phyloP scores from a whole-genome alignment of 2,797 vertebrate genomes.

The Falco cherrug region DNA sequence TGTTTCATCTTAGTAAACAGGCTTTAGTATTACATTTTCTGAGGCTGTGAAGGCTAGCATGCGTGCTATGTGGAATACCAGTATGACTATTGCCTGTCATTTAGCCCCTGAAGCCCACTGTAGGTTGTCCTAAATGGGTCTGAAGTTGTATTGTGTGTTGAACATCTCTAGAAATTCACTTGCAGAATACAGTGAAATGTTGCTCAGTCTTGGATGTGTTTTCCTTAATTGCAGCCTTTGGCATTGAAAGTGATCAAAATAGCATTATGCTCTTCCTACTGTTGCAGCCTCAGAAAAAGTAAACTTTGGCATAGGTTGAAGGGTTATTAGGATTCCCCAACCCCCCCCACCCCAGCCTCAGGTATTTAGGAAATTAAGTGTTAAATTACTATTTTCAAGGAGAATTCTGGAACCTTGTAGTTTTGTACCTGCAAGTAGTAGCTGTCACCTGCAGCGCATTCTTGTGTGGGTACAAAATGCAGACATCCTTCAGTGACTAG shows the following conservation, averaged over 20 bases:
- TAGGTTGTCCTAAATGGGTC: background rate
- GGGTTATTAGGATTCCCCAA: background rate
- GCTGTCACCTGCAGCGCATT: background rate
- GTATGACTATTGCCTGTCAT: background rate
- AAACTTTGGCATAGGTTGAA: background rate
- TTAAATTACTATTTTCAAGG: background rate
- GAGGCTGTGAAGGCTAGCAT: background rate
- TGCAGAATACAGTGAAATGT: background rate
- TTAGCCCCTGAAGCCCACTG: background rate
- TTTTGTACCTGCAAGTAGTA: background rate
- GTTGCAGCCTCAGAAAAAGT: background rate
- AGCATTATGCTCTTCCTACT: background rate
- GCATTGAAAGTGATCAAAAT: background rate
- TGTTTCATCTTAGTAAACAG: background rate
- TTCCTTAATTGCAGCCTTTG: background rate
- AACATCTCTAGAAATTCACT: background rate
- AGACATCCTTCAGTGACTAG: background rate
- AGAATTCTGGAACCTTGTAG: background rate
- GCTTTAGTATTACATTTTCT: background rate
- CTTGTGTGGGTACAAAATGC: background rate
- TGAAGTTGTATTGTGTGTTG: background rate
- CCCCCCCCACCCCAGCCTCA: accelerated
- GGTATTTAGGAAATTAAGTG: background rate
- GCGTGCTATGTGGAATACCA: background rate
- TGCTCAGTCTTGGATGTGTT: background rate